Evolutionary conservation across 2,797 vertebrate genomes (phyloP).

Genomic region (Tauraco hartlaubi): DNA sequence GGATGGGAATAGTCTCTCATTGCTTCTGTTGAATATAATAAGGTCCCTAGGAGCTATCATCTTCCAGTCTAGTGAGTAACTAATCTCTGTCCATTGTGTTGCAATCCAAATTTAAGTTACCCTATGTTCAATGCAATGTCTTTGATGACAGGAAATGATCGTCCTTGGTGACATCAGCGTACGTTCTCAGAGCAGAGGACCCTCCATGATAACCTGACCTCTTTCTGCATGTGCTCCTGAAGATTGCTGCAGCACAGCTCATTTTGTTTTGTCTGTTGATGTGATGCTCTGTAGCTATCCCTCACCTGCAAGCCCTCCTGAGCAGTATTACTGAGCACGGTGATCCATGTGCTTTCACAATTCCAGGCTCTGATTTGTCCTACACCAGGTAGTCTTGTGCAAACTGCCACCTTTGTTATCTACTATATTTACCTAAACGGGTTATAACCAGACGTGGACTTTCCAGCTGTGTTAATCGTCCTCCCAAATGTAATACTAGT

Average conservation of each 20-base stretch:
- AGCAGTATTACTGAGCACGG: neutral
- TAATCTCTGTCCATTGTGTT: neutral
- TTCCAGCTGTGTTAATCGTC: neutral
- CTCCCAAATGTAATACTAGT: neutral
- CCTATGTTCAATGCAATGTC: neutral
- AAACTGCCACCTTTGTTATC: neutral
- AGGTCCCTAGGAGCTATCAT: neutral
- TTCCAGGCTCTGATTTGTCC: neutral
- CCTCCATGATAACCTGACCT: neutral
- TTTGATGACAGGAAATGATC: neutral
- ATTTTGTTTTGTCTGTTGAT: neutral
- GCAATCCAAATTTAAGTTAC: neutral
- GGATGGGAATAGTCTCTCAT: neutral
- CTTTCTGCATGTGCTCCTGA: neutral
- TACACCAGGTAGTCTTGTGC: neutral
- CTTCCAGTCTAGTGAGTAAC: neutral
- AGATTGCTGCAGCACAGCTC: neutral
- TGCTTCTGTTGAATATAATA: neutral
- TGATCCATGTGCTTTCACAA: neutral
- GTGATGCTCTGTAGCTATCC: neutral
- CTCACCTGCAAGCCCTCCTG: neutral
- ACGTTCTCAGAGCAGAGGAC: neutral
- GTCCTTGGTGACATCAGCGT: neutral
- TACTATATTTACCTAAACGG: neutral
- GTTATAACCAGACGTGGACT: neutral